These are phyloP conservation scores for Micropterix aruncella DNA, from an alignment of 2,888 invertebrate genomes.

Conservation along the genomic window DNA sequence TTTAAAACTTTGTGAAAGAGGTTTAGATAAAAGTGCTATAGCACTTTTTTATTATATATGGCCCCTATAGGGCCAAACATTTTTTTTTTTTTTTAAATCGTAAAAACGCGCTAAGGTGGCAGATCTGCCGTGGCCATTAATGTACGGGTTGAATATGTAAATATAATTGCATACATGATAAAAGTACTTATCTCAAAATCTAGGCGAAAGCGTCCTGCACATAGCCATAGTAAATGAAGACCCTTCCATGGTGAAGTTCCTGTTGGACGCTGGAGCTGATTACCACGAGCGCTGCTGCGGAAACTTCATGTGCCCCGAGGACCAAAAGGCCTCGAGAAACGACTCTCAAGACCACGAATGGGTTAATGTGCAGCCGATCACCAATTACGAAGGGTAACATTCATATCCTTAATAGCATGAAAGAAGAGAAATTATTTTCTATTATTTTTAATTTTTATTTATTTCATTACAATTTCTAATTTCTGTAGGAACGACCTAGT, in stretches of 20 bases:
- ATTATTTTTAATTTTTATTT: too few relatives aligned
- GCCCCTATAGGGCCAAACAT: too few relatives aligned
- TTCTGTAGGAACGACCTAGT: too few relatives aligned
- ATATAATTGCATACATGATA: too few relatives aligned
- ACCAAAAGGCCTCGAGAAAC: conserved; percentile 80
- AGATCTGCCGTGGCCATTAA: too few relatives aligned
- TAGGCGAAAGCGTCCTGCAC: conserved; percentile 88
- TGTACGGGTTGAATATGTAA: too few relatives aligned
- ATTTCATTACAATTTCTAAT: too few relatives aligned
- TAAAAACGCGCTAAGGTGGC: too few relatives aligned
- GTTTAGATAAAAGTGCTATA: too few relatives aligned
- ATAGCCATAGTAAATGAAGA: conserved; percentile 98
- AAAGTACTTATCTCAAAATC: conserved; percentile 8
- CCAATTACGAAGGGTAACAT: conserved; percentile 69
- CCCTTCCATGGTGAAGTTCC: conserved; percentile 90
- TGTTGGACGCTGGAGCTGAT: conserved; percentile 83
- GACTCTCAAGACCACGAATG: conserved; percentile 87
- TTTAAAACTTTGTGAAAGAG: too few relatives aligned
- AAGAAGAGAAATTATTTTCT: not conserved
- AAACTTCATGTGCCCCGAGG: conserved; percentile 95
- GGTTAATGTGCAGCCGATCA: conserved; percentile 67
- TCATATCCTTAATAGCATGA: not conserved
- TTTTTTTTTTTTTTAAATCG: too few relatives aligned
- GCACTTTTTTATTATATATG: too few relatives aligned
- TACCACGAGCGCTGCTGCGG: conserved; percentile 90